Evolutionary conservation across 2,888 invertebrate genomes (phyloP), one percentile per base, ranked within the genome.

Genomic region (Leucoma salicis): DNA sequence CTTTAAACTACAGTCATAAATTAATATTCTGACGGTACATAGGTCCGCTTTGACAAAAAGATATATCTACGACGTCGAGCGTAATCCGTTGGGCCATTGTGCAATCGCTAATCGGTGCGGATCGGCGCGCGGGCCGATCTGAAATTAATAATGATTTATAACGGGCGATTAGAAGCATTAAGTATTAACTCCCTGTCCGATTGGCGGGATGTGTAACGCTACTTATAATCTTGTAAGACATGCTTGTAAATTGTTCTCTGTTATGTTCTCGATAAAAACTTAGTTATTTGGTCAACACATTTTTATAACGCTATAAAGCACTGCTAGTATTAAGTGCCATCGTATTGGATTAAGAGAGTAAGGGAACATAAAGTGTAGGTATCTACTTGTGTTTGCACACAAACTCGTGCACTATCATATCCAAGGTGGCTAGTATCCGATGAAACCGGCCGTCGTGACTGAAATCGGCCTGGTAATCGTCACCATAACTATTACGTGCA

Each of bases 61-160:
- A 83, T 86, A 86, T 82, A 86, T 87, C 81, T 81, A 76, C 70
- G 64, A 67, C 76, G 78, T 75, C 70, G 72, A 55, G 63, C 73
- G 71, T 87, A 86, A 87, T 88, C 87, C 86, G 82, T 63, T 70
- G 74, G 12, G 63, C 66, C 79, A 87, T 88, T 88, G 87, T 89
- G 87, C 86, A 86, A 88, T 78, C 72, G 83, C 79, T 88, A 88
- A 88, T 89, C 88, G 86, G 69, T 72, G 72, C 79, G 74, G 84
- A 86, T 85, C 85, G 84, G 78, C 70, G 63, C 63, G 71, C 63
- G 64, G 64, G 64, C 64, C 72, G 75, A 76, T 77, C 77, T 71
- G 70, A 82, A 83, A 86, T 86, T 89, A 88, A 89, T 87, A 87
- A 83, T 86, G 85, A 89, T 89, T 87, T 87, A 89, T 85, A 80